Conservation (phyloP, 1,140 invertebrate species). For the Drosophila bocki region DNA sequence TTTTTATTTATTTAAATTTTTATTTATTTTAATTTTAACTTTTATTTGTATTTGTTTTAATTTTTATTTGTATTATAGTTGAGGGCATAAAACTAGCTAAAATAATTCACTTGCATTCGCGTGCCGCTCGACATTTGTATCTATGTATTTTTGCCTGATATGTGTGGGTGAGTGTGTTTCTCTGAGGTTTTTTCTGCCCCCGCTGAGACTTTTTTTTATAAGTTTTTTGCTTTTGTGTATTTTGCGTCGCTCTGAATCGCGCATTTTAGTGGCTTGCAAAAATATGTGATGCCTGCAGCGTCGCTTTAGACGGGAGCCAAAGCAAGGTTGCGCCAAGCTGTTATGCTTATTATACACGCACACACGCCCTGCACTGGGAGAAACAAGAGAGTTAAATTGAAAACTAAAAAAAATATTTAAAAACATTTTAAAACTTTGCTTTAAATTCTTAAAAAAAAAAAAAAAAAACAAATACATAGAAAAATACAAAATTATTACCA, state of each 20-base stretch:
- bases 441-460: too few relatives aligned
- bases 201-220: not conserved
- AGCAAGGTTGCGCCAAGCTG: constrained; percentile 45
- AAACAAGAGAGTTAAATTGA: not conserved
- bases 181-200: constrained; percentile 3
- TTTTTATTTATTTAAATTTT: too few relatives aligned
- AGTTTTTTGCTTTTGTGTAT: constrained; percentile 16
- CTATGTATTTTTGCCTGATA: not conserved
- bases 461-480: too few relatives aligned
- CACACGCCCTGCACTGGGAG: not conserved
- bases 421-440: not conserved
- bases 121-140: constrained; percentile 24
- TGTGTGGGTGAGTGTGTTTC: constrained; percentile 16
- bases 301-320: constrained; percentile 30
- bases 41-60: not conserved
- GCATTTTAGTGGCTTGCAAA: constrained; percentile 58
- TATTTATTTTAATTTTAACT: too few relatives aligned
- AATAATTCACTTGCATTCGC: constrained; percentile 5
- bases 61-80: not conserved
- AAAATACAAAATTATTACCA: too few relatives aligned
- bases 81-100: constrained; percentile 8
- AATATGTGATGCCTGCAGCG: constrained; percentile 58
- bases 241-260: constrained; percentile 31
- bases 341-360: constrained; percentile 61
- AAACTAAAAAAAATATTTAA: not conserved